Percentiles rank a stretch among this genome's conserved stretches.
Evolutionary conservation across 92 coral and sea anemone genomes (phyloP).

Genomic region (Porites cylindrica): DNA sequence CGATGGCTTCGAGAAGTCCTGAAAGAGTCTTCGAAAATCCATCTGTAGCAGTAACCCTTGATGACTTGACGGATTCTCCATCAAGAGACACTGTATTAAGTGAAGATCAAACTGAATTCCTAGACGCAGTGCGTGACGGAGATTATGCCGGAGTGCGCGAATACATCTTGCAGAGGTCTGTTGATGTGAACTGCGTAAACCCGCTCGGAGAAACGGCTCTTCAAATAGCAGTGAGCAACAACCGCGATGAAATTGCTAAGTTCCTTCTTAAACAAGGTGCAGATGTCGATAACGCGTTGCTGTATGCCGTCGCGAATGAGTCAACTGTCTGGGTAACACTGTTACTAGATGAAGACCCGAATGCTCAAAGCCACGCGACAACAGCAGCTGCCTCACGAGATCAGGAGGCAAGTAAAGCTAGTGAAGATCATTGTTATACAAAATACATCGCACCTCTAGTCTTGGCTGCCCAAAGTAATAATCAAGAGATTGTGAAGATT

Average conservation of each 20-base stretch:
- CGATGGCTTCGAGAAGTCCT: not conserved
- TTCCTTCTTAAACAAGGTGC: slow-evolving; percentile 81
- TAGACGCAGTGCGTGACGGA: slow-evolving; percentile 81
- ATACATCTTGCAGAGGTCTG: slow-evolving; percentile 48
- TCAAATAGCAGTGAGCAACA: slow-evolving; percentile 83
- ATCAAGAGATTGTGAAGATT: slow-evolving; percentile 72
- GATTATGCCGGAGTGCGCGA: slow-evolving; percentile 47
- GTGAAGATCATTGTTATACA: slow-evolving; percentile 5
- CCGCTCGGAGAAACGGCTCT: slow-evolving; percentile 85
- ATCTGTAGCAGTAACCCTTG: slow-evolving; percentile 26
- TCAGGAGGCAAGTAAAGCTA: not conserved
- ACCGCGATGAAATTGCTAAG: slow-evolving; percentile 67
- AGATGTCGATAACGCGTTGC: slow-evolving; percentile 77
- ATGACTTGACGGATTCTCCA: slow-evolving; percentile 53
- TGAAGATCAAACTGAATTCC: slow-evolving; percentile 66
- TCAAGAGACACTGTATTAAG: slow-evolving; percentile 37
- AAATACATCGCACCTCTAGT: slow-evolving; percentile 71
- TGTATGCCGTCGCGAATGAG: slow-evolving; percentile 84
- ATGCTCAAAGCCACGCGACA: not conserved
- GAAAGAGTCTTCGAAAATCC: not conserved
- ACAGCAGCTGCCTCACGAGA: not conserved
- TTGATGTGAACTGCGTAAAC: slow-evolving; percentile 84
- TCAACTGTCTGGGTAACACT: slow-evolving; percentile 71
- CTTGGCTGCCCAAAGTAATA: slow-evolving; percentile 79
- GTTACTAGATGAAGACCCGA: slow-evolving; percentile 58